These are phyloP conservation scores for Trachelus tabidus DNA, from an alignment of 2,888 invertebrate genomes.

Conservation along the genomic window DNA sequence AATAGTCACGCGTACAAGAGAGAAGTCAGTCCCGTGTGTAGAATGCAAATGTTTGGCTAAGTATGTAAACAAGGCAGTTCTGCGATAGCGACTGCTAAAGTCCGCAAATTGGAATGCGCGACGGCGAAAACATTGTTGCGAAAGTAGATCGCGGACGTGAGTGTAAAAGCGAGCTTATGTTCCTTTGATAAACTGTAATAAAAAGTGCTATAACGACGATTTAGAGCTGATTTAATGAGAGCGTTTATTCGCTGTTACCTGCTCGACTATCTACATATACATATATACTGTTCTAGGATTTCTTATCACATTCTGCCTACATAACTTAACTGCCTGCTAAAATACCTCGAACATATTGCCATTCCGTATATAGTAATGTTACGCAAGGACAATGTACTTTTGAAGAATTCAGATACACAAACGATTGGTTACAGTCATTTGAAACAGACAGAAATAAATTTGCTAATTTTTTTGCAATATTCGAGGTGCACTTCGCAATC, in stretches of 20 bases:
- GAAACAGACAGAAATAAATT: background rate
- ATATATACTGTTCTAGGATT: background rate
- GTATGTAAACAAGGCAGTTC: background rate
- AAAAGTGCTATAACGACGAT: background rate
- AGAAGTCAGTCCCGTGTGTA: background rate
- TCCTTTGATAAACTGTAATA: background rate
- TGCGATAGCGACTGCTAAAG: background rate
- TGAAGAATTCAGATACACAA: background rate
- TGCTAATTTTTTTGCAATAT: background rate
- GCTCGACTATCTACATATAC: background rate
- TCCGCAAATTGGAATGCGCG: constrained; percentile 8
- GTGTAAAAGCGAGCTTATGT: background rate
- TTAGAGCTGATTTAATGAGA: background rate
- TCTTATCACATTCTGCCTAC: background rate
- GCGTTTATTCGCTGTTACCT: background rate
- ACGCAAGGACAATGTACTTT: background rate
- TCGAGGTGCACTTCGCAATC: background rate
- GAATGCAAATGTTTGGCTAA: background rate
- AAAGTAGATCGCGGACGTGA: constrained; percentile 16
- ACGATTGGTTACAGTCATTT: background rate
- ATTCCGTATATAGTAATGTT: background rate
- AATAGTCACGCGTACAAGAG: background rate
- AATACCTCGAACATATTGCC: background rate
- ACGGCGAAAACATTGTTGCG: constrained; percentile 16
- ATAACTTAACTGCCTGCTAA: background rate